These are phyloP conservation scores for Philantomba maxwellii DNA, from an alignment of 2,113 vertebrate genomes.

Conservation along the genomic window DNA sequence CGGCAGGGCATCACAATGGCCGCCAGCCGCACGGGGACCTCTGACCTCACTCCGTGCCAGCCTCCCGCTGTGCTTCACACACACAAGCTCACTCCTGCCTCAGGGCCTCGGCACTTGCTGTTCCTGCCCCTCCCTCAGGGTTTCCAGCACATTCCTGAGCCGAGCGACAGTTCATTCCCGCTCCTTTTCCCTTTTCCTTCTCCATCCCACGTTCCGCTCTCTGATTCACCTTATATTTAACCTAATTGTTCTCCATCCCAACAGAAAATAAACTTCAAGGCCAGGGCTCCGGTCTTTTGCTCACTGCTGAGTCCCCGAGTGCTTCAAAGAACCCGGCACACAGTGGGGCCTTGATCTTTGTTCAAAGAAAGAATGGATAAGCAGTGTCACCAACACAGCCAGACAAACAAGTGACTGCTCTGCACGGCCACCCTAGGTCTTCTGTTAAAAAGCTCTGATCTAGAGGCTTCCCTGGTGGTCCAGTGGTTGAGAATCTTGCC, in stretches of 20 bases:
- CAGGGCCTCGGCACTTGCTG: background rate
- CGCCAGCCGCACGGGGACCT: rapidly evolving
- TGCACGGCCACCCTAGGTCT: background rate
- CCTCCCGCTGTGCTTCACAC: background rate
- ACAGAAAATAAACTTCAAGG: background rate
- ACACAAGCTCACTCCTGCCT: background rate
- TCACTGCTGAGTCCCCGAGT: background rate
- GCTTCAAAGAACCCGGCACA: background rate
- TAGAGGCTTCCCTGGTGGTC: background rate
- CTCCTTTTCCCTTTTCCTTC: no score
- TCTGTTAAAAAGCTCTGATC: background rate
- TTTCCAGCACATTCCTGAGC: background rate
- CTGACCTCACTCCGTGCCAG: background rate
- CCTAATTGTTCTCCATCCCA: background rate
- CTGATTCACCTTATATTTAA: no score
- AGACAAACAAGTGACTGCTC: no score
- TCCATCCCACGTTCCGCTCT: background rate
- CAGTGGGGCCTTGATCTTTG: background rate
- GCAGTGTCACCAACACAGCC: no score
- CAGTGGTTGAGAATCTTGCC: background rate
- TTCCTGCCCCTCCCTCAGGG: no score
- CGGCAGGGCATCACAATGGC: background rate
- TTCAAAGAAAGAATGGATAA: background rate
- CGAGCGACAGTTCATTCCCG: rapidly evolving
- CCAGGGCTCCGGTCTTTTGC: background rate